Base-by-base conservation (phyloP, 1,140 invertebrate species). In the Drosophila subpulchrella region DNA sequence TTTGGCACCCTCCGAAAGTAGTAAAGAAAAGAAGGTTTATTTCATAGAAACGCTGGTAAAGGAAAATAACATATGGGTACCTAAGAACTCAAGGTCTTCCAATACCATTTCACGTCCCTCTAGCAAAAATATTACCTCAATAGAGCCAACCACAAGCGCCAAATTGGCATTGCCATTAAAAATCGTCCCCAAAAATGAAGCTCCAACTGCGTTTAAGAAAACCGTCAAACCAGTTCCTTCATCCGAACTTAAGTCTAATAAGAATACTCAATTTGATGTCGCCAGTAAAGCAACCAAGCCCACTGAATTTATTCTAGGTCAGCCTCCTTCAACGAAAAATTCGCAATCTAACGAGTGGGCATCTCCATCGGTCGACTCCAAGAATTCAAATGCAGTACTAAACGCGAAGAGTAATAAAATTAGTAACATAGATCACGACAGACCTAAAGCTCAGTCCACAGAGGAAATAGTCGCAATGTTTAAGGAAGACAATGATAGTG, bases 391-490 rank as follows among this genome's bases (percentile, higher is more conserved):
- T 34, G 11, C 15, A 8, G 4, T 13, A 4, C 3, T 44, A 10
- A 8, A 0, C 7, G 0, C n/a, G 2, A n/a, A 34, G 6, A 32
- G 13, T 7, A 5, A 0, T 5, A 15, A 39, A 6, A 24, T 6
- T 4, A 12, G 20, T 13, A 8, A 0, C 8, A n/a, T 38, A 6
- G 17, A 2, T 39, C 12, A 41, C 0, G 15, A 24, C 0, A n/a
- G 20, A 13, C 1, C 24, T 41, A 8, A 11, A 8, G 12, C 6
- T 6, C 27, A 50, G 61, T 12, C 38, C 8, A 68, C 65, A 6
- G 27, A 51, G 24, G 47, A 68, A 44, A 66, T 68, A 17, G 13
- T 66, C 13, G 47, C 60, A 5, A 38, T 53, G 60, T 53, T 68
- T 30, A 12, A 53, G 1, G 6, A 68, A 0, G 60, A 68, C 4